Conservation (phyloP, 2,888 invertebrate species). For the Gryllus longicercus region DNA sequence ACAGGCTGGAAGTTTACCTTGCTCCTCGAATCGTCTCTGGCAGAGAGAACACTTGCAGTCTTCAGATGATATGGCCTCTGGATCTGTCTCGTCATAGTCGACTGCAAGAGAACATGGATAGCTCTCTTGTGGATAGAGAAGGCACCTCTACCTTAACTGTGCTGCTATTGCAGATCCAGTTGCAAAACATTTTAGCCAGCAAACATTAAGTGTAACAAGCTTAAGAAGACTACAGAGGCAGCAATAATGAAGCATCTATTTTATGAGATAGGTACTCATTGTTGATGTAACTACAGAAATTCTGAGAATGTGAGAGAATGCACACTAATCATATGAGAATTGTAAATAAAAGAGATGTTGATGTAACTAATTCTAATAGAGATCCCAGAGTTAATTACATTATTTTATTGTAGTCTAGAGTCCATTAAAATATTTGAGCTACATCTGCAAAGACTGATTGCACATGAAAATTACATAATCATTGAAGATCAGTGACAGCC, state of each 20-base stretch:
- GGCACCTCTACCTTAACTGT: background rate
- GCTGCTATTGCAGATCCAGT: background rate
- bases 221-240: slow-evolving; percentile 11
- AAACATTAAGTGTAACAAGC: background rate
- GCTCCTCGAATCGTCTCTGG: slow-evolving; percentile 74
- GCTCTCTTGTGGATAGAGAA: slow-evolving; percentile 21
- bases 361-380: no score
- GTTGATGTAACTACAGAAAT: background rate
- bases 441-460: no score
- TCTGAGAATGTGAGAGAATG: no score
- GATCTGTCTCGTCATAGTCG: slow-evolving; percentile 50
- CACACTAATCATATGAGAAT: no score
- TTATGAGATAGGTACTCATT: background rate
- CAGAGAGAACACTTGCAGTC: slow-evolving; percentile 69
- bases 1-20: slow-evolving; percentile 57
- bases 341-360: no score
- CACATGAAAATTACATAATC: no score
- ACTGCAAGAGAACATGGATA: slow-evolving; percentile 43
- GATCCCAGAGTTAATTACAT: no score
- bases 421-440: no score
- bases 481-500: no score
- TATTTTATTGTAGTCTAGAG: no score
- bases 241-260: background rate
- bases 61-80: slow-evolving; percentile 50
- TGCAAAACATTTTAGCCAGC: background rate